Evolutionary conservation across 2,888 invertebrate genomes (phyloP), one percentile per base, ranked within the genome.

Genomic region (Diaprepes abbreviatus): DNA sequence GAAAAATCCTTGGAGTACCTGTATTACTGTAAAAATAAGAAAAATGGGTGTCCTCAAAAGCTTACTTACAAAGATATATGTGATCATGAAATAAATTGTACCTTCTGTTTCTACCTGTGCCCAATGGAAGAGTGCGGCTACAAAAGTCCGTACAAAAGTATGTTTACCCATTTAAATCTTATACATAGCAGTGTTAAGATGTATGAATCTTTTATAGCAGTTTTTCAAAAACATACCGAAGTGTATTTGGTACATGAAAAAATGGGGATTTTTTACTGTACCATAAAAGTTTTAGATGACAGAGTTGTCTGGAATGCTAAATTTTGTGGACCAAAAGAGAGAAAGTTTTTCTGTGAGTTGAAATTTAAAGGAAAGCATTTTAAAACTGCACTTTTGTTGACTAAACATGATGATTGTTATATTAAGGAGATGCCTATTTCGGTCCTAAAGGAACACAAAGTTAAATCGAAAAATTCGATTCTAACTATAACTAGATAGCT

Each of bases 401-500:
- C 65, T 28, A 74, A 74, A 62, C 50, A 59, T 9, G 75, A 73
- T 0, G 75, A 77, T 58, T 38, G 64, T 5, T 78, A 78, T 66
- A 71, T 72, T 40, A 72, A 73, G 4, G 69, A 70, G 31, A 73
- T 77, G 55, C 74, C 67, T 38, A 63, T 74, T 16, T 73, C 75
- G 5, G 77, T 79, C 12, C 54, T 81, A 63, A 81, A 79, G 65
- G 77, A 73, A 40, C 73, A 75, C 67, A 80, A 78, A 66, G 64
- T 78, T 2, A 80, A 80, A 66, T 74, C 77, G 6, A 80, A 80
- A 71, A 74, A 80, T 71, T 79, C 80, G 3, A 73, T 79, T 12
- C 50, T 80, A 16, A 75, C 76, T 9, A 77, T 80, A 19, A 68
- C 60, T 4, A 9, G 67, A 7, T 68, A 50, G 9, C 35, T 54